phyloP scores from a whole-genome alignment of 2,113 vertebrate species.

The Pluvianellus socialis region DNA sequence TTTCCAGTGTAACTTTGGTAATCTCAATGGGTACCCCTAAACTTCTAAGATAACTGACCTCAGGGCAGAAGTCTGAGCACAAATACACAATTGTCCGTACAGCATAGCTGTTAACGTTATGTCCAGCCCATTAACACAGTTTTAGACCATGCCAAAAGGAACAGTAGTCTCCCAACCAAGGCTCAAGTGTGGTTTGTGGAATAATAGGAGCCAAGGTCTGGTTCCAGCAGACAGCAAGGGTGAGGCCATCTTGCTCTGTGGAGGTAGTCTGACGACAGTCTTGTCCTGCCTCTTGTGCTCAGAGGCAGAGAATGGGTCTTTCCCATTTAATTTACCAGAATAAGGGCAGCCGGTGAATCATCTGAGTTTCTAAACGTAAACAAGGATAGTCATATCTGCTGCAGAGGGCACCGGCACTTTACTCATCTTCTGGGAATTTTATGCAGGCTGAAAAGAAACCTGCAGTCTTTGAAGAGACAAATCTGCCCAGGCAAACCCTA shows the following conservation, averaged over 20 bases:
- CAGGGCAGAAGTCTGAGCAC: not conserved
- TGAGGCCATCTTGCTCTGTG: not conserved
- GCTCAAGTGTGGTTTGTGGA: not conserved
- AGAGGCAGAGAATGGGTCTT: not conserved
- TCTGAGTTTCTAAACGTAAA: not conserved
- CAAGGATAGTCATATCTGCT: not conserved
- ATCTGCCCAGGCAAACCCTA: not conserved
- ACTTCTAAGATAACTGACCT: not conserved
- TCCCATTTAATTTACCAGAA: not conserved
- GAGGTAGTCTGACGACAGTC: not conserved
- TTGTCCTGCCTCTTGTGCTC: not conserved
- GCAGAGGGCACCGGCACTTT: not conserved
- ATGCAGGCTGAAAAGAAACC: not conserved
- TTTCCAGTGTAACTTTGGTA: not conserved
- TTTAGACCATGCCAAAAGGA: not conserved
- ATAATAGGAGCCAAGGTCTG: not conserved
- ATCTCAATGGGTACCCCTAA: not conserved
- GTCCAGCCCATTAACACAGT: not conserved
- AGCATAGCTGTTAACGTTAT: not conserved
- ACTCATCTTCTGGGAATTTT: not conserved
- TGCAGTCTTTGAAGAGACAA: not conserved
- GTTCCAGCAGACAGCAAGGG: not conserved
- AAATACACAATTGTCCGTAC: not conserved
- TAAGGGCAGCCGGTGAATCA: not conserved
- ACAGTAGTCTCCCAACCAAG: not conserved